Conservation (phyloP, 2,888 invertebrate species). For the Parascotia fuliginaria region DNA sequence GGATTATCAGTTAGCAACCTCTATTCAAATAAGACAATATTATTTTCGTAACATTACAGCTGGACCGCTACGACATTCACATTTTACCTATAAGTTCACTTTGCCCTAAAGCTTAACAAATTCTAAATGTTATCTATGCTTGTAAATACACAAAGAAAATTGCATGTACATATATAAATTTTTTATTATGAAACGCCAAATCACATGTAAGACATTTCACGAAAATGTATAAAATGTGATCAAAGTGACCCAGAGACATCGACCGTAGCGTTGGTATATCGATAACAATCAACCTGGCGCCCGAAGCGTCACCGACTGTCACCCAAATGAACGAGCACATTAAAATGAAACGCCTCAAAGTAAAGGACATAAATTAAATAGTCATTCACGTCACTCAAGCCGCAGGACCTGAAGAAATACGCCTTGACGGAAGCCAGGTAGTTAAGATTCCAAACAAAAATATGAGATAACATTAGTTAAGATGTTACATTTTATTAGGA, state of each 20-base stretch:
- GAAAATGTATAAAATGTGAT: constrained; percentile 32
- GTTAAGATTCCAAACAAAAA: constrained; percentile 82
- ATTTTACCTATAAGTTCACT: no score
- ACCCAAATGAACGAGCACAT: constrained; percentile 77
- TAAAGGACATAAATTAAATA: constrained; percentile 83
- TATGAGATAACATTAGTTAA: constrained; percentile 80
- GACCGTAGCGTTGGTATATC: constrained; percentile 56
- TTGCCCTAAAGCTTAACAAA: no score
- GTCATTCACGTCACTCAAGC: constrained; percentile 79
- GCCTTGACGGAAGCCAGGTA: constrained; percentile 83
- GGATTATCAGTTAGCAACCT: no score
- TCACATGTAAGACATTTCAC: no score
- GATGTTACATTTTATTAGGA: constrained; percentile 82
- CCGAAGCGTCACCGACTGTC: constrained; percentile 78
- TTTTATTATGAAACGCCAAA: no score
- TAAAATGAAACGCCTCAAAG: constrained; percentile 75
- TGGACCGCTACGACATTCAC: no score
- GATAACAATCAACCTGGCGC: constrained; percentile 83
- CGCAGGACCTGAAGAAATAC: constrained; percentile 69
- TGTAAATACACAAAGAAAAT: no score
- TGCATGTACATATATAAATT: no score
- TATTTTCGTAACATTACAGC: no score
- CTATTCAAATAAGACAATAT: no score
- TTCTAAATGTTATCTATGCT: no score
- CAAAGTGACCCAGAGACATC: constrained; percentile 58